These are phyloP conservation scores for Actinernus sp. DNA, from an alignment of 92 coral and sea anemone genomes.

Conservation along the genomic window DNA sequence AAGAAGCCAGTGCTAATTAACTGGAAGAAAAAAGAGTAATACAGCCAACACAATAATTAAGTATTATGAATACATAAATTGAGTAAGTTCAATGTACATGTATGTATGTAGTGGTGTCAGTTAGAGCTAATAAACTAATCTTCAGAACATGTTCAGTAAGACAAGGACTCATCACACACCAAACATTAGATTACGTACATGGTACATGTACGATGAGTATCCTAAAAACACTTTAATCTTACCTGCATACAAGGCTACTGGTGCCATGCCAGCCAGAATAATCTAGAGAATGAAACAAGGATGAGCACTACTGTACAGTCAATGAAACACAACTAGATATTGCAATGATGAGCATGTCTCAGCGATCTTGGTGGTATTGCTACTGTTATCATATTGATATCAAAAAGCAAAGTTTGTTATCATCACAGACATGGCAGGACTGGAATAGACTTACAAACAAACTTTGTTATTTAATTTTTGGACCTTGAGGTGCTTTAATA, in stretches of 20 bases:
- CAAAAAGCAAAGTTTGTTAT: conserved; percentile 71
- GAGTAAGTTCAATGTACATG: background rate
- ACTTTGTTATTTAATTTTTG: too few species aligned
- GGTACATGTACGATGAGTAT: background rate
- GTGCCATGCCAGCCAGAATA: too few species aligned
- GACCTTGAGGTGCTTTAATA: too few species aligned
- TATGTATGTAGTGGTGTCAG: conserved; percentile 55
- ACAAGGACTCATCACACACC: background rate
- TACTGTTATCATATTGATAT: conserved; percentile 56
- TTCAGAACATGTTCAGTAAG: too few species aligned
- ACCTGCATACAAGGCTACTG: background rate
- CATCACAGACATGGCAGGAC: conserved; percentile 64
- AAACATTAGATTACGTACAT: background rate
- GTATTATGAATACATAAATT: too few species aligned
- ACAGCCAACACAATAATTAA: too few species aligned
- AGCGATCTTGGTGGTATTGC: conserved; percentile 77
- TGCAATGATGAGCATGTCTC: conserved; percentile 59
- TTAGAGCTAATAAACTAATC: conserved; percentile 76
- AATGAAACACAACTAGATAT: too few species aligned
- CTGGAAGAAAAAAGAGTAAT: too few species aligned
- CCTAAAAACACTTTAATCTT: background rate
- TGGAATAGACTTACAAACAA: too few species aligned
- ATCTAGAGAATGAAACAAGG: too few species aligned
- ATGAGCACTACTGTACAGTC: too few species aligned
- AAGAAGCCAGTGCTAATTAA: too few species aligned